phyloP scores from a whole-genome alignment of 2,888 invertebrate genomes.

The Rhagium mordax region DNA sequence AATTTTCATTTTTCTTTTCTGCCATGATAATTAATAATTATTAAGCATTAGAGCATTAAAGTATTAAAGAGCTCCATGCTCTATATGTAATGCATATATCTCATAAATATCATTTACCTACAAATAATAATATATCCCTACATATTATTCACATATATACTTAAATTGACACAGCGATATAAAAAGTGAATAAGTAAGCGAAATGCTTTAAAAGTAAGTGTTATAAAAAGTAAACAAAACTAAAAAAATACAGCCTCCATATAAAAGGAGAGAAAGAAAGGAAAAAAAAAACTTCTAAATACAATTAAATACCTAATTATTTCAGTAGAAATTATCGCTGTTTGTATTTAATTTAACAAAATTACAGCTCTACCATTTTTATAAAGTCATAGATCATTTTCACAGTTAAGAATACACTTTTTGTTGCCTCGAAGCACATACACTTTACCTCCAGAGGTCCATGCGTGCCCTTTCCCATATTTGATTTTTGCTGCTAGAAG shows the following conservation, averaged over 20 bases:
- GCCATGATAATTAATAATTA: no score
- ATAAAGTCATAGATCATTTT: background rate
- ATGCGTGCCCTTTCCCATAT: constrained; percentile 2
- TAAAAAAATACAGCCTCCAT: no score
- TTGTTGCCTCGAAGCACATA: background rate
- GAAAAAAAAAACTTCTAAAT: background rate
- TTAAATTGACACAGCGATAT: no score
- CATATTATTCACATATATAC: no score
- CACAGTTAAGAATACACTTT: background rate
- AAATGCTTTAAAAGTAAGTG: no score
- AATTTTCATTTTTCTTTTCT: background rate
- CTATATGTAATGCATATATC: no score
- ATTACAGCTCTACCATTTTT: background rate
- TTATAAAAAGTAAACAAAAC: no score
- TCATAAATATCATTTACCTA: no score
- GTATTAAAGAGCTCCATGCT: background rate
- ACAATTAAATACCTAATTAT: background rate
- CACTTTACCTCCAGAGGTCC: background rate
- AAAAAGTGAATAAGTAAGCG: no score
- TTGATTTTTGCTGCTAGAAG: background rate
- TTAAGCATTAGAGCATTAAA: no score
- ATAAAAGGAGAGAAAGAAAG: no score
- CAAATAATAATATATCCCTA: no score
- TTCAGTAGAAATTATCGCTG: background rate
- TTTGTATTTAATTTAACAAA: background rate